Evolutionary conservation across 2,888 invertebrate species (phyloP).

Genomic region (Cotesia congregata): DNA sequence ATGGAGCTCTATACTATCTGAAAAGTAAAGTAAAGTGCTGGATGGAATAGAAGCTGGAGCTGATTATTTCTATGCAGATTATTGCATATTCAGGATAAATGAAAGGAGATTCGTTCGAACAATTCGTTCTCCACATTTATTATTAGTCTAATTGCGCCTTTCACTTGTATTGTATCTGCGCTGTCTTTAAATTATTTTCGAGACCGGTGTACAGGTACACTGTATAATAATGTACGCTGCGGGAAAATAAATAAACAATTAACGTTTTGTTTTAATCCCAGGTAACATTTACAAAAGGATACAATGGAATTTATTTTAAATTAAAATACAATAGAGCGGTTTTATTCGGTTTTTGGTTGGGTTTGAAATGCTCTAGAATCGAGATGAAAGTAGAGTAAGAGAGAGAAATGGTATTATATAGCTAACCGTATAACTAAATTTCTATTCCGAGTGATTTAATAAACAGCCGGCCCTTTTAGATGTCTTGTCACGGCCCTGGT

Average conservation of each 20-base stretch:
- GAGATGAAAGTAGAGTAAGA: background rate
- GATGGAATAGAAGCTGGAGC: background rate
- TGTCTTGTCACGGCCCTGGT: slow-evolving; percentile 45
- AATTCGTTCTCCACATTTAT: background rate
- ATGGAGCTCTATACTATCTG: background rate
- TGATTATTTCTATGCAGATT: background rate
- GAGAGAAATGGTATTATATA: background rate
- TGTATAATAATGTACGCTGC: too few relatives aligned
- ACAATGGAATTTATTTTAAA: background rate
- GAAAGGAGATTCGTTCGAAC: background rate
- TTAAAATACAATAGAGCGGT: background rate
- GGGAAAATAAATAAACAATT: background rate
- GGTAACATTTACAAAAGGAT: background rate
- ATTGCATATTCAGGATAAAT: background rate
- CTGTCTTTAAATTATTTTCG: background rate
- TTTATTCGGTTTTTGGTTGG: background rate
- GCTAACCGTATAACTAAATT: too few relatives aligned
- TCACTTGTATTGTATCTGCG: background rate
- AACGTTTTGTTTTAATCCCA: background rate
- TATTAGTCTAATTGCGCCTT: background rate
- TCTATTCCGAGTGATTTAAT: background rate
- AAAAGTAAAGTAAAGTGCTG: background rate
- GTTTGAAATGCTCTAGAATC: background rate
- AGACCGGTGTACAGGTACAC: background rate
- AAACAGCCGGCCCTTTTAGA: slow-evolving; percentile 37